Evolutionary conservation across 1,140 invertebrate species (phyloP).

Genomic region (Xylocopa sonorina): DNA sequence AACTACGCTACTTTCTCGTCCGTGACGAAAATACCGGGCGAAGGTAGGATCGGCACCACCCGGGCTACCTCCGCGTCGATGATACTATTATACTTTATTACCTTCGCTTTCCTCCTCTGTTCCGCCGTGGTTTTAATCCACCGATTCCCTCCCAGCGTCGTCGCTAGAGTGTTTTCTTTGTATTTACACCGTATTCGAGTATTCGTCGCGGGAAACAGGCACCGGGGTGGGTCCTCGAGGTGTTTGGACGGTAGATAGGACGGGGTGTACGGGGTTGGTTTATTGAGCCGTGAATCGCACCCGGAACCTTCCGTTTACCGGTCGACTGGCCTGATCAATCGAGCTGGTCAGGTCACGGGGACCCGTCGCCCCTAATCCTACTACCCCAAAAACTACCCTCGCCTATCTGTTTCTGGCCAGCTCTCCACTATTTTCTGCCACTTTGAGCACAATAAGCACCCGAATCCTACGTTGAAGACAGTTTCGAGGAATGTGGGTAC

Average conservation of each 20-base stretch:
- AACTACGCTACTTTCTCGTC: constrained; percentile 26
- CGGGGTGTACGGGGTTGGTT: background rate
- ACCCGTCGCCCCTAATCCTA: background rate
- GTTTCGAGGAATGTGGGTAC: too few relatives aligned
- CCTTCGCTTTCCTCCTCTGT: background rate
- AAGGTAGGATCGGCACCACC: background rate
- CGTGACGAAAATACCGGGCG: constrained; percentile 10
- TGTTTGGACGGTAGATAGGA: background rate
- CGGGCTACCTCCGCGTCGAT: background rate
- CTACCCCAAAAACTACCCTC: background rate
- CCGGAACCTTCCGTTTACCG: constrained; percentile 10
- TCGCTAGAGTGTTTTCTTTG: too few relatives aligned
- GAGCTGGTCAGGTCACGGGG: constrained; percentile 1
- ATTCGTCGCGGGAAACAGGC: background rate
- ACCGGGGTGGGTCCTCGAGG: background rate
- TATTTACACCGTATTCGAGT: background rate
- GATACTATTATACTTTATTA: background rate
- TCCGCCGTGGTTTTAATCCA: background rate
- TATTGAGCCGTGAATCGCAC: constrained; percentile 12
- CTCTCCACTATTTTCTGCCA: too few relatives aligned
- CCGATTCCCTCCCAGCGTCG: background rate
- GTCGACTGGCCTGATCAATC: constrained; percentile 13
- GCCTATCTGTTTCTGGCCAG: too few relatives aligned
- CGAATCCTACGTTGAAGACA: too few relatives aligned
- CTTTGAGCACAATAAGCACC: too few relatives aligned